Base-by-base conservation (phyloP, 2,888 invertebrate genomes). In the Ametastegia equiseti region DNA sequence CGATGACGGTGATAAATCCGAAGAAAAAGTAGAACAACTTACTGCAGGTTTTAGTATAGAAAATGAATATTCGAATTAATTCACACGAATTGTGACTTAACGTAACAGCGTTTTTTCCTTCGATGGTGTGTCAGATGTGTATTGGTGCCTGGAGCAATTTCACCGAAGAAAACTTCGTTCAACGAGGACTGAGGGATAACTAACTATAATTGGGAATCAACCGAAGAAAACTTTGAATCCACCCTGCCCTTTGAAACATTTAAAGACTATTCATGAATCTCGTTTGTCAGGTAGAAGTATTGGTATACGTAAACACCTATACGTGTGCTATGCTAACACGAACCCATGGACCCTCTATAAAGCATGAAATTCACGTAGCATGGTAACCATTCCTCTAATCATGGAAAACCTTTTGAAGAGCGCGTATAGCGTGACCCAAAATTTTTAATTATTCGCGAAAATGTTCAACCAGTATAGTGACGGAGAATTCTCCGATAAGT, bases 311-410 rank as follows among this genome's bases (percentile, higher is more conserved):
- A 19, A n/a, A 42, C 39, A 19, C 19, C 19, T 39, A 67, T 39
- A 42, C n/a, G n/a, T n/a, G n/a, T n/a, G n/a, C n/a, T n/a, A 4
- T 11, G 13, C 30, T 13, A 15, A 67, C 39, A 36, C 39, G 9
- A 19, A 39, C 67, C n/a, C 19, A 42, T 36, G 39, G 67, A 67
- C 39, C 42, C 19, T 67, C 39, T 19, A n/a, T 39, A 42, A 67
- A 67, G 27, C 19, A 42, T 19, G 67, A 39, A 67, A 67, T 67
- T 67, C 39, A 67, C 67, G 67, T 67, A 23, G 67, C 60, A 60
- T 67, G 39, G 39, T 67, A 67, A 67, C 42, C 67, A 19, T 67
- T 39, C 39, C 36, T 67, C 67, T 67, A 67, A 67, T 67, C 67
- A 67, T 23, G 67, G 39, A 19, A 19, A 19, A 67, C 67, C 39